Base-by-base conservation (phyloP, 2,797 vertebrate species). In the Anguilla pacifica region DNA sequence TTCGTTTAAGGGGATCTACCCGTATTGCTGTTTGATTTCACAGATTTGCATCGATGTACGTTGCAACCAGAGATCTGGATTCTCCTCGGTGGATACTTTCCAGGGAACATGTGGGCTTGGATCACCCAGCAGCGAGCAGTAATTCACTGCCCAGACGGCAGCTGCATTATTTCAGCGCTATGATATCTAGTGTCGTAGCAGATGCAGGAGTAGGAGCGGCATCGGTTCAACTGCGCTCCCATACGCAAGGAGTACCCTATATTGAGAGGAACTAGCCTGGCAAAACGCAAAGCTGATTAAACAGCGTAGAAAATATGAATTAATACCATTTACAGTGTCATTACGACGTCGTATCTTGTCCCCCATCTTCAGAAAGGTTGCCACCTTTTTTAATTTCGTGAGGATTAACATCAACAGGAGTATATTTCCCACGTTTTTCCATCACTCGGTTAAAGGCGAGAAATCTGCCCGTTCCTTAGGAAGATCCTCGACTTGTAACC, bases 81-180 rank as follows among this genome's bases (percentile, higher is more conserved):
- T 59, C 85, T 59, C 57, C 53, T 86, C 46, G 46, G 85, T 87
- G 79, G 31, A 83, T 61, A 46, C 49, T 83, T 43, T 82, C 86
- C 86, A 82, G 77, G 28, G n/a, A 43, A 64, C 53, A 31, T 87
- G 70, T 84, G 86, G 28, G 35, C 79, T 83, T n/a, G 67, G 82
- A 84, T 84, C 82, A 51, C 81, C 67, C 82, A 79, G 19, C 59
- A 53, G 28, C 51, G 25, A 64, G 39, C 88, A 74, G 88, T 61
- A 84, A 86, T 70, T 84, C 81, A 43, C 67, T 83, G 79, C 64
- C 81, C 25, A 83, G 85, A 31, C 86, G 31, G 82, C 70, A 81
- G 88, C 86, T 85, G 88, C 86, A 89, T 87, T 59, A 85, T 57
- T 72, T 72, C 39, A 59, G 82, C 88, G 88, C 39, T 85, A 17